Evolutionary conservation across 1,140 invertebrate genomes (phyloP).

Genomic region (Trigoniulus corallinus): DNA sequence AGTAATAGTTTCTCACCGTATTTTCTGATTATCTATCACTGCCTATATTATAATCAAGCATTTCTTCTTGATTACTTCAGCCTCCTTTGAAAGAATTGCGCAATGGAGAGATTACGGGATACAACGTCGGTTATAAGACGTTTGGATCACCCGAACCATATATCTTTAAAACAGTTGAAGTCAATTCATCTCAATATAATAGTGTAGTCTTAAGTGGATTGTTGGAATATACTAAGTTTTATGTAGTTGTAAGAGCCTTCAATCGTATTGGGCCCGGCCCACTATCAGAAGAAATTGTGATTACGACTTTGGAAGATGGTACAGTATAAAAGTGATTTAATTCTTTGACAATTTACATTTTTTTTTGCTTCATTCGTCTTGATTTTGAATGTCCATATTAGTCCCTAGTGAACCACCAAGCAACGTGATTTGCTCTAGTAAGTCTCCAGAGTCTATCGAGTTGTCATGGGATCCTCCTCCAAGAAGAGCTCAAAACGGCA

Average conservation of each 20-base stretch:
- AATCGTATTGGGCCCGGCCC: conserved; percentile 42
- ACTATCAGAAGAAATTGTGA: conserved; percentile 47
- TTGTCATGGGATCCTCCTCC: conserved; percentile 24
- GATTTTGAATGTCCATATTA: conserved; percentile 17
- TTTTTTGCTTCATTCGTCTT: background rate
- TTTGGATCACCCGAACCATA: background rate
- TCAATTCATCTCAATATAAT: background rate
- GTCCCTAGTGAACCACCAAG: conserved; percentile 84
- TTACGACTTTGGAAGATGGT: conserved; percentile 65
- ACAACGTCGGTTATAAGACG: conserved; percentile 75
- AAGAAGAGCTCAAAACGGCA: conserved; percentile 23
- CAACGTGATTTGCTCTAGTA: conserved; percentile 72
- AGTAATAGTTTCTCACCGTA: conserved; percentile 12
- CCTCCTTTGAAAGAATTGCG: conserved; percentile 26
- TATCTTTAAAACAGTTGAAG: conserved; percentile 3
- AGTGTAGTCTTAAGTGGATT: conserved; percentile 2
- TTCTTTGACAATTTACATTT: background rate
- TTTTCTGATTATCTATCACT: conserved; percentile 24
- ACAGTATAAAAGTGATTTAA: background rate
- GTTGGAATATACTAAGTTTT: conserved; percentile 18
- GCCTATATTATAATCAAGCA: conserved; percentile 21
- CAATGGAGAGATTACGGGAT: conserved; percentile 82
- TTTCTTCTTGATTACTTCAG: conserved; percentile 9
- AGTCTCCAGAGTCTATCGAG: conserved; percentile 81
- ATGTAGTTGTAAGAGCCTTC: conserved; percentile 29